phyloP scores from a whole-genome alignment of 2,113 vertebrate species.

The Neolamprologus sp. region DNA sequence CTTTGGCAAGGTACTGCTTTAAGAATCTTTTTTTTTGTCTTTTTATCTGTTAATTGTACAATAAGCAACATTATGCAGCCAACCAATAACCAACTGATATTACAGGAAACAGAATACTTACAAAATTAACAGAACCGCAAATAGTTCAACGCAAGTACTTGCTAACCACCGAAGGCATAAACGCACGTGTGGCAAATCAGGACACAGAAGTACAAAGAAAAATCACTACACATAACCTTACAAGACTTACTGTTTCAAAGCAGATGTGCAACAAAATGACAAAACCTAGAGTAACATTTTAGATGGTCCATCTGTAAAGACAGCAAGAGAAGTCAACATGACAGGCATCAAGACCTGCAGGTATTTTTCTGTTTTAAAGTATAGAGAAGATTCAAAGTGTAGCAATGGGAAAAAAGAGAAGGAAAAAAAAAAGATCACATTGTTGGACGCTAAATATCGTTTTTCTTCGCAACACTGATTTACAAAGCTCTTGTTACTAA shows the following conservation, averaged over 20 bases:
- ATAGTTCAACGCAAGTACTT: slow-evolving; percentile 64
- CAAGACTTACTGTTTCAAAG: slow-evolving; percentile 80
- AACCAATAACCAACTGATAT: slow-evolving; percentile 84
- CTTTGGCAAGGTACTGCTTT: slow-evolving; percentile 99
- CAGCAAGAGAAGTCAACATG: slow-evolving; percentile 81
- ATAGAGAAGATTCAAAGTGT: slow-evolving; percentile 86
- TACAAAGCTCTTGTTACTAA: slow-evolving; percentile 86
- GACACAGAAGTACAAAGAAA: slow-evolving; percentile 63
- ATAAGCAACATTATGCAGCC: slow-evolving; percentile 90
- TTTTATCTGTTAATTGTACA: slow-evolving; percentile 90
- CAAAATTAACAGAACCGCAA: slow-evolving; percentile 74
- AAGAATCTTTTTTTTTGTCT: slow-evolving; percentile 82
- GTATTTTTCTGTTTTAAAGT: slow-evolving; percentile 83
- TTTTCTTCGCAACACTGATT: slow-evolving; percentile 88
- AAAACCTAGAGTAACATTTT: slow-evolving; percentile 81
- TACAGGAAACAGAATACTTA: slow-evolving; percentile 81
- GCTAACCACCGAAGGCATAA: slow-evolving; percentile 71
- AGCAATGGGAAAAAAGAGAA: slow-evolving; percentile 61
- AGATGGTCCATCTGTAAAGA: slow-evolving; percentile 84
- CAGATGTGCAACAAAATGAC: slow-evolving; percentile 78
- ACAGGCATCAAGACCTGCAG: slow-evolving; percentile 82
- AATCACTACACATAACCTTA: slow-evolving; percentile 78
- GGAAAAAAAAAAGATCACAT: slow-evolving; percentile 77
- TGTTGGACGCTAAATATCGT: slow-evolving; percentile 87
- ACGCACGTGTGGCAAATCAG: slow-evolving; percentile 75